Base-by-base conservation (phyloP, 2,113 vertebrate genomes). In the Petroica traversi region DNA sequence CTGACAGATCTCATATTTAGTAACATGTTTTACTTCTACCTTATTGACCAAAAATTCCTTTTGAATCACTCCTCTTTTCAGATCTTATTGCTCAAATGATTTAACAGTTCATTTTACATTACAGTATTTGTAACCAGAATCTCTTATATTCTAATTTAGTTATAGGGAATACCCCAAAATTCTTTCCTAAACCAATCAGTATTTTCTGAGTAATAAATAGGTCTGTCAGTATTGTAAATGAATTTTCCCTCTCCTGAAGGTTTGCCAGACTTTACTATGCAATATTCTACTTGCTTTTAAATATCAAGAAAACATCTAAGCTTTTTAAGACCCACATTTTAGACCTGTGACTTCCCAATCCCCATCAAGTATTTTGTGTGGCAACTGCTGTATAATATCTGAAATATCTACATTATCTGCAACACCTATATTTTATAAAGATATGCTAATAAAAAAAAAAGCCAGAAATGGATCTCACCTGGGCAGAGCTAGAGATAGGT, bases 31-130 rank as follows among this genome's bases (percentile, higher is more conserved):
- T 79, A 59, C 33, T 95, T 91, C 75, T 72, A 19, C 41, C 15
- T 88, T 84, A 76, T 54, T 81, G 78, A 94, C 91, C 40, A 85
- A 75, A 93, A 96, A 83, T 73, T 73, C n/a, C 31, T 72, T 82
- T 67, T 49, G 54, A 67, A 59, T 80, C 20, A 59, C 17, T 40
- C 17, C n/a, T n/a, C n/a, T n/a, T n/a, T 87, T 73, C 54, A 74
- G n/a, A 89, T 18, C 38, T 57, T 82, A 36, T 68, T 92, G 45
- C 45, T 68, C 45, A 81, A 78, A 41, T 64, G 17, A 72, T 41
- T 19, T 58, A 72, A 63, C 51, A 66, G 19, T 61, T 76, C 29
- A 61, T 59, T 81, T 88, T 79, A 25, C 12, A 15, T 36, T 43
- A 26, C 17, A 31, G 9, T 58, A 40, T 72, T 72, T 76, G 24